Evolutionary conservation across 2,113 vertebrate species (phyloP).

Genomic region (Emberiza fucata): DNA sequence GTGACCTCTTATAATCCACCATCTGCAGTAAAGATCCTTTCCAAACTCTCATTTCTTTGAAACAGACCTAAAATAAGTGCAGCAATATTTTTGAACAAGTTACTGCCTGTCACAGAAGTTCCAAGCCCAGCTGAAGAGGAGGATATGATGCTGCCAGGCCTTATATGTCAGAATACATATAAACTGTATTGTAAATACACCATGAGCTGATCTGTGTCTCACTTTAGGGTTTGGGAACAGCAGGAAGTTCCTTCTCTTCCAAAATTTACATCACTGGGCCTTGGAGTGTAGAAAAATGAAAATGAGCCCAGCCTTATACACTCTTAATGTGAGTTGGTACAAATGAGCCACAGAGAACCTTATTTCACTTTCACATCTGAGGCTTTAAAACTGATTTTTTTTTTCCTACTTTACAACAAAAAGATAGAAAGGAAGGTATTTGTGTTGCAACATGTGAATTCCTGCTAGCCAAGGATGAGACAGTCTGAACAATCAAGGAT

Average conservation of each 20-base stretch:
- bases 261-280: not conserved
- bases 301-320: not conserved
- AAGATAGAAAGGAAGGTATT: not conserved
- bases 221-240: not conserved
- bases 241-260: not conserved
- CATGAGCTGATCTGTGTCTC: not conserved
- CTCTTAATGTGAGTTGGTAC: not conserved
- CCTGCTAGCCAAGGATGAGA: not conserved
- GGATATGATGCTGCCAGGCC: not conserved
- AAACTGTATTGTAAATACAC: not conserved
- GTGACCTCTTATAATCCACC: not conserved
- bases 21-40: slow-evolving; percentile 19
- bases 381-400: not conserved
- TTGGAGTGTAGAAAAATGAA: not conserved
- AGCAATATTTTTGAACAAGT: not conserved
- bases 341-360: not conserved
- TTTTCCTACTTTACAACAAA: not conserved
- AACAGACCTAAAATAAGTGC: not conserved
- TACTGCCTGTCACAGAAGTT: not conserved
- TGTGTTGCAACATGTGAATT: not conserved
- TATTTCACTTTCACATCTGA: not conserved
- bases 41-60: not conserved
- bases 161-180: not conserved
- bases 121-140: not conserved
- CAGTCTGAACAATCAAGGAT: not conserved